Conservation (phyloP, 2,113 vertebrate genomes). For the Lampris megalopsis region DNA sequence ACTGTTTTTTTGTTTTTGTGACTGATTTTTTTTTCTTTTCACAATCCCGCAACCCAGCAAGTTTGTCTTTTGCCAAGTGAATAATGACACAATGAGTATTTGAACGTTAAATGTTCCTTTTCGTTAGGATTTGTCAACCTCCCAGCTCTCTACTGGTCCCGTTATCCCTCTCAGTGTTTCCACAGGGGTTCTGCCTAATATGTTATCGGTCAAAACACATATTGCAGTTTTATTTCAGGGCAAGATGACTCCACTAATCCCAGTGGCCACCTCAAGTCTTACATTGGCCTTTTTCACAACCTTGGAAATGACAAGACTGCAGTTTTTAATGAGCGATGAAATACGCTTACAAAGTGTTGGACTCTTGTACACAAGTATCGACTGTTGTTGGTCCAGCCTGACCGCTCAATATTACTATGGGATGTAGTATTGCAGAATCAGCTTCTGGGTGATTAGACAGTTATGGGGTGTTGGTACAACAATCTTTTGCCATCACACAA, state of each 20-base stretch:
- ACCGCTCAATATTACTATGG: slow-evolving; percentile 9
- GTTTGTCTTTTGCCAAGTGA: too few relatives aligned
- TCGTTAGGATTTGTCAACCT: too few relatives aligned
- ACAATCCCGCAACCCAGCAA: too few relatives aligned
- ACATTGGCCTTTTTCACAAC: background rate
- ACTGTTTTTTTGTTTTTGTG: too few relatives aligned
- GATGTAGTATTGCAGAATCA: slow-evolving; percentile 36
- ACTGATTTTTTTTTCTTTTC: too few relatives aligned
- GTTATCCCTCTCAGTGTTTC: too few relatives aligned
- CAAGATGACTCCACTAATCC: slow-evolving; percentile 26
- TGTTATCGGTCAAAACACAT: slow-evolving; percentile 20
- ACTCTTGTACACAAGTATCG: slow-evolving; percentile 26
- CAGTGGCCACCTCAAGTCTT: background rate
- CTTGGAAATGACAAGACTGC: slow-evolving; percentile 23
- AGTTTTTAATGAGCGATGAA: slow-evolving; percentile 51
- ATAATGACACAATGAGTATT: too few relatives aligned
- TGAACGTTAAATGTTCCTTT: too few relatives aligned
- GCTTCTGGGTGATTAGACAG: slow-evolving; percentile 8
- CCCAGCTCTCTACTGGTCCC: too few relatives aligned
- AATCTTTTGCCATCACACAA: background rate
- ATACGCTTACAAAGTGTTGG: slow-evolving; percentile 49
- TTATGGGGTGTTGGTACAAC: background rate
- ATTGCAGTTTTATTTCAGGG: slow-evolving; percentile 1
- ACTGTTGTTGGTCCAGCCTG: slow-evolving; percentile 37
- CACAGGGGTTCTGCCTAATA: too few relatives aligned